A percentile compares a stretch with the other conserved stretches of the same genome.
Conservation (phyloP, 2,797 vertebrate species). For the Alcedo atthis region DNA sequence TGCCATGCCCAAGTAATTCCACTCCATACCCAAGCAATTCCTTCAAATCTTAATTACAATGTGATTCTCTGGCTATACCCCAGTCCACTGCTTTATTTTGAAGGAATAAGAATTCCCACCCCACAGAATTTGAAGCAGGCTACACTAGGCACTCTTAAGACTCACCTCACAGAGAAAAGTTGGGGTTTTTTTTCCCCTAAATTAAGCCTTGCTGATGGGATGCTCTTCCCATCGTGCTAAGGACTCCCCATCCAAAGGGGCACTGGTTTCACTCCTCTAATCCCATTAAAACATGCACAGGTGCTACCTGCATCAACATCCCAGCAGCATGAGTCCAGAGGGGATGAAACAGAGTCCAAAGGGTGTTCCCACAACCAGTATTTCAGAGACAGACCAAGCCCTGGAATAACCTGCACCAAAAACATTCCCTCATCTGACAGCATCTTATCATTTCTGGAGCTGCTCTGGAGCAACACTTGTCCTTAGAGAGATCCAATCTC, state of each 20-base stretch:
- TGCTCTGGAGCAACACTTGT: not conserved
- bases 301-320: not conserved
- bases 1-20: not conserved
- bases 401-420: not conserved
- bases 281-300: not conserved
- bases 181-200: not conserved
- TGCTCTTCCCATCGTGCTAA: not conserved
- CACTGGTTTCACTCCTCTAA: not conserved
- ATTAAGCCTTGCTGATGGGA: not conserved
- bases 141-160: not conserved
- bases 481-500: not conserved
- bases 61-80: not conserved
- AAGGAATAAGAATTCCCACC: not conserved
- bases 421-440: rapidly evolving
- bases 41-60: not conserved
- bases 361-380: rapidly evolving
- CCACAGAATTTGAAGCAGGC: not conserved
- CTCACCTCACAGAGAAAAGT: not conserved
- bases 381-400: not conserved
- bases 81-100: not conserved
- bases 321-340: rapidly evolving
- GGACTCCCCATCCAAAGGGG: not conserved
- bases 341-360: not conserved
- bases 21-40: too few species aligned
- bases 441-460: not conserved